Percentiles rank a stretch among this genome's conserved stretches.
These are phyloP conservation scores for Archaeoteleia sp. DNA, from an alignment of 2,888 invertebrate species.

Conservation along the genomic window DNA sequence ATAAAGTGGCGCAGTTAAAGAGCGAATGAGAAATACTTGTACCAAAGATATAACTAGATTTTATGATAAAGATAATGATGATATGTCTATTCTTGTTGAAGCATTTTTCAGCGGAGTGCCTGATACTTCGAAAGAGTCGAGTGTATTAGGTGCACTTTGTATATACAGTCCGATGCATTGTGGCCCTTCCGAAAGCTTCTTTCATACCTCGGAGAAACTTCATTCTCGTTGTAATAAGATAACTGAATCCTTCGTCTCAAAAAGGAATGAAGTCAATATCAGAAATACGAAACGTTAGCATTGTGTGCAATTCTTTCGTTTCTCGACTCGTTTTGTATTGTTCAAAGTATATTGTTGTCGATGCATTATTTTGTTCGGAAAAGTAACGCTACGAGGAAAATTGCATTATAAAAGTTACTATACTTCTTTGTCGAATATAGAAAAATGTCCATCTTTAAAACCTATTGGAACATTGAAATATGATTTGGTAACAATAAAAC, in stretches of 20 bases:
- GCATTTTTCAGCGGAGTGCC: conserved; percentile 69
- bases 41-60: conserved; percentile 65
- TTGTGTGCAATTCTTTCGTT: conserved; percentile 12
- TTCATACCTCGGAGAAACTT: neutral
- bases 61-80: conserved; percentile 56
- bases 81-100: conserved; percentile 65
- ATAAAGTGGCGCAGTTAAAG: conserved; percentile 5
- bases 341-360: too few species aligned
- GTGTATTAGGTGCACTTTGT: conserved; percentile 56
- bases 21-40: conserved; percentile 58
- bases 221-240: conserved; percentile 3
- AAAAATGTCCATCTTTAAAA: too few species aligned
- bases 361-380: too few species aligned
- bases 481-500: too few species aligned
- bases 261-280: neutral
- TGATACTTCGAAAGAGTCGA: conserved; percentile 65
- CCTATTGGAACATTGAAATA: too few species aligned
- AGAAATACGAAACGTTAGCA: conserved; percentile 5
- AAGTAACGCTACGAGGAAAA: too few species aligned
- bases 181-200: conserved; percentile 8
- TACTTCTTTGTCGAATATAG: too few species aligned
- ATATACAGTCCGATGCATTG: conserved; percentile 7
- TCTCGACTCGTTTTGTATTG: neutral
- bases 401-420: too few species aligned
- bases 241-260: conserved; percentile 5